Percentiles rank a stretch among this genome's conserved stretches.
These are phyloP conservation scores for Anoplopoma fimbria DNA, from an alignment of 2,113 vertebrate genomes.

Conservation along the genomic window DNA sequence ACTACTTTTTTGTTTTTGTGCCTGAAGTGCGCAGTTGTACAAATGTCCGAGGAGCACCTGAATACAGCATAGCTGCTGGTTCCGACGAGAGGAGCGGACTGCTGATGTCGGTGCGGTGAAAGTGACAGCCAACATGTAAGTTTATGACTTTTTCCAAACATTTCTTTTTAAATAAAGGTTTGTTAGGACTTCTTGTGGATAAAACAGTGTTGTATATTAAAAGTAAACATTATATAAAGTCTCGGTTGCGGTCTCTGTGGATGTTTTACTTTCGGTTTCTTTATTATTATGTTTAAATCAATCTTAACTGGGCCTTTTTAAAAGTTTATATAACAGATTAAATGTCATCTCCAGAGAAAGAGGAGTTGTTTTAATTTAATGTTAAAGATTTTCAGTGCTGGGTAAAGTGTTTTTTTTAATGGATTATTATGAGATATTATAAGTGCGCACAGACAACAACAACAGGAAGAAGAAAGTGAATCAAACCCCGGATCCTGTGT, in stretches of 20 bases:
- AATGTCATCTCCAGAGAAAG: fast-evolving
- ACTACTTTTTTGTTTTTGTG: too few species aligned
- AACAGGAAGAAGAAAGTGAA: slow-evolving; percentile 12
- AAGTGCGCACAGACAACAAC: slow-evolving; percentile 17
- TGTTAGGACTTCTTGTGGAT: fast-evolving
- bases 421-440: background rate
- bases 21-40: too few species aligned
- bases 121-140: slow-evolving; percentile 49
- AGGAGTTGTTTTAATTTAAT: fast-evolving
- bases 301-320: background rate
- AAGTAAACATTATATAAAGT: background rate
- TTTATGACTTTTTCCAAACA: background rate
- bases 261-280: slow-evolving; percentile 62
- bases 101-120: background rate
- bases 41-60: slow-evolving; percentile 38
- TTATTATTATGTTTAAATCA: background rate
- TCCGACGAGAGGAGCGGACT: background rate
- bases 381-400: fast-evolving
- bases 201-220: background rate
- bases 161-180: fast-evolving
- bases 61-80: slow-evolving; percentile 25
- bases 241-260: background rate
- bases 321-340: slow-evolving; percentile 11
- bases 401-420: background rate
- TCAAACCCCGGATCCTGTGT: background rate